Percentiles rank a stretch among this genome's conserved stretches.
These are phyloP conservation scores for Epizoanthus illoricatus DNA, from an alignment of 92 coral and sea anemone species.

Conservation along the genomic window DNA sequence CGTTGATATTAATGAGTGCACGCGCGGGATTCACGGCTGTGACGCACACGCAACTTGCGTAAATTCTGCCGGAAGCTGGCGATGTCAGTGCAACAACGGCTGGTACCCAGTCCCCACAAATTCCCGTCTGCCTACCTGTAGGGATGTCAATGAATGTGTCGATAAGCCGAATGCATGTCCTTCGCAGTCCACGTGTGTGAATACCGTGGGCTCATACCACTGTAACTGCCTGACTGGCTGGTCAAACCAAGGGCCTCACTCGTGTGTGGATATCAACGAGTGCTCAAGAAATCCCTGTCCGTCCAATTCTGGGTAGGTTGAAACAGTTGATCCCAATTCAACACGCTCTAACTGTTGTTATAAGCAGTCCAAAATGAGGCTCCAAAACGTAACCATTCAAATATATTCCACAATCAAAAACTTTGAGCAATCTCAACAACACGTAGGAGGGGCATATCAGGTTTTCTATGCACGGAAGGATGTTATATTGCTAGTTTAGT, in stretches of 20 bases:
- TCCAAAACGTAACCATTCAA: too few species aligned
- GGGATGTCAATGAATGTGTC: conserved; percentile 50
- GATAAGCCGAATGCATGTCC: conserved; percentile 58
- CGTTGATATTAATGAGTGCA: conserved; percentile 69
- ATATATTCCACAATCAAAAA: too few species aligned
- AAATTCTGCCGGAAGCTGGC: conserved; percentile 46
- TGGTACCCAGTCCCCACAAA: conserved; percentile 64
- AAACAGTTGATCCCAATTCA: too few species aligned
- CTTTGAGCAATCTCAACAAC: too few species aligned
- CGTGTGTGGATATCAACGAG: conserved; percentile 46
- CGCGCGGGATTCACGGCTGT: conserved; percentile 68
- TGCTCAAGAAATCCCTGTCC: conserved; percentile 49
- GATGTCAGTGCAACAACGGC: conserved; percentile 51
- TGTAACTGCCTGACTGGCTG: conserved; percentile 52
- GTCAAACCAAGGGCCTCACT: conserved; percentile 43
- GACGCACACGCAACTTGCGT: conserved; percentile 50
- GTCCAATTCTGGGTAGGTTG: conserved; percentile 39
- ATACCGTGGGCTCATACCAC: conserved; percentile 56
- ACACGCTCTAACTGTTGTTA: background rate
- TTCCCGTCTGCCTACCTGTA: conserved; percentile 49
- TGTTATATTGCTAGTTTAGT: too few species aligned
- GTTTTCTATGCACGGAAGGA: too few species aligned
- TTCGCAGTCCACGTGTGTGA: conserved; percentile 42
- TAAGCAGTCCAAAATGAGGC: too few species aligned
- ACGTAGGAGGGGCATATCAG: too few species aligned